Evolutionary conservation across 2,888 invertebrate genomes (phyloP).

Genomic region (Hirtodrosophila trivittata): DNA sequence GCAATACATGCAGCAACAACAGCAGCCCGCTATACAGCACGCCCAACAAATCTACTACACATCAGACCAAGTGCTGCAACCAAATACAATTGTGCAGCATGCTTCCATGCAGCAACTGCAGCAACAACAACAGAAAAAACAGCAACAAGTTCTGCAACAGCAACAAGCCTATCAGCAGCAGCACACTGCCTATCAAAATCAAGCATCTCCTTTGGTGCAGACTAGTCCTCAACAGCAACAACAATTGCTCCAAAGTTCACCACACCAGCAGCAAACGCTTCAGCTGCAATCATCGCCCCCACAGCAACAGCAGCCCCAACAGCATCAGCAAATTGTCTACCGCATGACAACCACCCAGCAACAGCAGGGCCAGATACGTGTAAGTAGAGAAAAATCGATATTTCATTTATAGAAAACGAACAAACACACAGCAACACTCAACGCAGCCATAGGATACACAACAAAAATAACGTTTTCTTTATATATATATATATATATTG

Average conservation of each 20-base stretch:
- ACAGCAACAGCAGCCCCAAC: constrained; percentile 67
- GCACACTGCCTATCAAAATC: constrained; percentile 66
- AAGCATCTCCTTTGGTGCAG: constrained; percentile 57
- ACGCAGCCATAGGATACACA: no score
- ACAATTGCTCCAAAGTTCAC: constrained; percentile 66
- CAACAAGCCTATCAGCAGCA: constrained; percentile 63
- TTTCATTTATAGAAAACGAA: not conserved
- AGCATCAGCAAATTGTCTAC: constrained; percentile 73
- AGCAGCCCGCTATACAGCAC: constrained; percentile 68
- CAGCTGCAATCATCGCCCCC: constrained; percentile 63
- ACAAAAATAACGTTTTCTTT: no score
- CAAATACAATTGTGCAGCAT: constrained; percentile 77
- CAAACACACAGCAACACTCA: no score
- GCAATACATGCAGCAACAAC: constrained; percentile 64
- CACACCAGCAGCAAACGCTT: constrained; percentile 67
- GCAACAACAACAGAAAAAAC: constrained; percentile 55
- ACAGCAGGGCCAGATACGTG: constrained; percentile 64
- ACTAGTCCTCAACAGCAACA: constrained; percentile 69
- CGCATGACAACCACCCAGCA: constrained; percentile 72
- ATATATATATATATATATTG: no score
- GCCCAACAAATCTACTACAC: constrained; percentile 80
- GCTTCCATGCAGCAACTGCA: constrained; percentile 67
- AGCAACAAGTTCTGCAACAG: constrained; percentile 62
- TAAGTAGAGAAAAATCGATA: constrained; percentile 33
- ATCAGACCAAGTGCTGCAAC: constrained; percentile 78